Evolutionary conservation across 1,140 invertebrate genomes (phyloP).

Genomic region (Drosophila guanche): DNA sequence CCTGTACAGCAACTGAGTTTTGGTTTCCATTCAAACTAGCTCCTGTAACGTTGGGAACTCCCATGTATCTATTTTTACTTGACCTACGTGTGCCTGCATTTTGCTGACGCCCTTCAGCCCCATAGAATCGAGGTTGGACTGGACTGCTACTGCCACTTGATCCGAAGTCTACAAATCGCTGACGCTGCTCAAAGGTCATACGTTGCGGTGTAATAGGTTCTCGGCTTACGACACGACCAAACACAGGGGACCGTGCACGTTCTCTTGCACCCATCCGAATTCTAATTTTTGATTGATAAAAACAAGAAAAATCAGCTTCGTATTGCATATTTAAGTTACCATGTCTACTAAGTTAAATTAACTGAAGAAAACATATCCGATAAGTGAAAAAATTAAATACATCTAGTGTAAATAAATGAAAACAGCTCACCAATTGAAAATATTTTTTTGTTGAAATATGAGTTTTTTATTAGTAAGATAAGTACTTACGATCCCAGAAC

Average conservation of each 20-base stretch:
- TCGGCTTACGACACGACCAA: conserved; percentile 87
- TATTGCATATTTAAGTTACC: not conserved
- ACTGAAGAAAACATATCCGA: not conserved
- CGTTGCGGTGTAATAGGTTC: conserved; percentile 80
- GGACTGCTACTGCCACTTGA: conserved; percentile 6
- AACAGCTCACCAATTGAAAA: not conserved
- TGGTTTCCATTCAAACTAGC: conserved; percentile 27
- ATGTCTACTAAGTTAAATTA: not conserved
- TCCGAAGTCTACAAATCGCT: conserved; percentile 37
- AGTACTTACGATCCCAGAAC: conserved; percentile 84
- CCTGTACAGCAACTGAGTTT: conserved; percentile 84
- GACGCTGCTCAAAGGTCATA: conserved; percentile 45
- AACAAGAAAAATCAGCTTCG: no score
- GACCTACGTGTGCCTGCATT: conserved; percentile 33
- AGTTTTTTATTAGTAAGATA: not conserved
- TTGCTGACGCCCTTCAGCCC: conserved; percentile 52
- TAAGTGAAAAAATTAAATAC: not conserved
- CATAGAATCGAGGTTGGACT: conserved; percentile 51
- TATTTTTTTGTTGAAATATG: not conserved
- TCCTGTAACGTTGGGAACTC: conserved; percentile 45
- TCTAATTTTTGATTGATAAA: conserved; percentile 20
- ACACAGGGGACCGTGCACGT: conserved; percentile 84
- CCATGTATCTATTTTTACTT: conserved; percentile 67
- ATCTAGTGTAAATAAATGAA: no score
- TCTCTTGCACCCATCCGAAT: conserved; percentile 58